Evolutionary conservation across 92 coral and sea anemone species (phyloP), one percentile per base, ranked within the genome.

Genomic region (Epizoanthus stellaris): DNA sequence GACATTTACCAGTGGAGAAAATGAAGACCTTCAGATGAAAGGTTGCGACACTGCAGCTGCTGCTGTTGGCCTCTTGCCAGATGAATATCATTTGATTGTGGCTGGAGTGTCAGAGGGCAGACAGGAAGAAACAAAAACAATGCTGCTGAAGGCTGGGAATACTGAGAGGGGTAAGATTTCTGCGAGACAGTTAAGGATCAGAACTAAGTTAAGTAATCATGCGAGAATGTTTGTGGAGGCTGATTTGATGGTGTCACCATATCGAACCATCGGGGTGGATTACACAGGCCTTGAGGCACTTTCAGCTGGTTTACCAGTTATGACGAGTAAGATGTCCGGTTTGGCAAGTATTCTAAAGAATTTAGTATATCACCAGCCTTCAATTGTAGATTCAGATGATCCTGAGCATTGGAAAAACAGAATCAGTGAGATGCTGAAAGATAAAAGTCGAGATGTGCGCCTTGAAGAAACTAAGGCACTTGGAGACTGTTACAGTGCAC

Each of bases 281-380:
- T 36, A 49, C 16, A 17, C 80, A 17, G 80, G 63, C 17, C 59
- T 74, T 20, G 80, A 74, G n/a, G 80, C 80, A 3, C 58, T 74
- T 16, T 74, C 80, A 20, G 80, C 80, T 14, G 58, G 58, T 17
- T 40, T 45, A 9, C 80, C 60, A 8, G 17, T 74, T 38, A 58
- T 74, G 23, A 62, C 58, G 4, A 67, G 59, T 0, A 14, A 53
- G 67, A 64, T 10, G 49, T 45, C 25, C 3, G 12, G 14, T 12
- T 20, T 74, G 30, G 80, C 20, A 36, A 25, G 14, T 15, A 62
- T 42, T 15, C 21, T 74, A 36, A 14, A 6, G 1, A 42, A 74
- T 5, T 20, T 38, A 6, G 56, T 6, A 6, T 3, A 6, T 63
- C 21, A 25, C 68, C 20, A 25, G 5, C 10, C 68, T 25, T 63